These are phyloP conservation scores for Phocoena phocoena DNA, from an alignment of 2,113 vertebrate species.

Conservation along the genomic window DNA sequence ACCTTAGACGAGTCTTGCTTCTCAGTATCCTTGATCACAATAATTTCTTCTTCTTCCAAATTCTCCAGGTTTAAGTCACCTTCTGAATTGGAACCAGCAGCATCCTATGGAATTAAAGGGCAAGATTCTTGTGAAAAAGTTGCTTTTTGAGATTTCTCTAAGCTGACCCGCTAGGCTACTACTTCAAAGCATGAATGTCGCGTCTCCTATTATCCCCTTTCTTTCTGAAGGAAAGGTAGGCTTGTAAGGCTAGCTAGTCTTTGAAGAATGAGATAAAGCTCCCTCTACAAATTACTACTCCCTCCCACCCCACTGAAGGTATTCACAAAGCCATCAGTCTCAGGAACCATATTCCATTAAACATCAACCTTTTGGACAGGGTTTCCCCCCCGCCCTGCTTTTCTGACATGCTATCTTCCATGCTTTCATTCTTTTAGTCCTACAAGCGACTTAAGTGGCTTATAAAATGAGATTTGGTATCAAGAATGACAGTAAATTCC, in stretches of 20 bases:
- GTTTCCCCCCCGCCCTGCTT: neutral
- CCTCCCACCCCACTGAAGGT: neutral
- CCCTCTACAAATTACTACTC: neutral
- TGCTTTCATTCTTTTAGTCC: neutral
- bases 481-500: slow-evolving; percentile 10
- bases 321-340: slow-evolving; percentile 30
- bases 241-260: slow-evolving; percentile 9
- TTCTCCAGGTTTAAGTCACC: slow-evolving; percentile 57
- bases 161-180: neutral
- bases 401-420: neutral
- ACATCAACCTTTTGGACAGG: neutral
- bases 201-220: neutral
- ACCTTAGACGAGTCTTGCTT: slow-evolving; percentile 68
- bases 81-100: slow-evolving; percentile 18
- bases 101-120: slow-evolving; percentile 58
- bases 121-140: neutral
- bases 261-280: slow-evolving; percentile 34
- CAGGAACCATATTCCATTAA: neutral
- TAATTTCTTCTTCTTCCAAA: slow-evolving; percentile 75
- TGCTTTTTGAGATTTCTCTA: slow-evolving; percentile 27
- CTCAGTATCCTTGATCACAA: slow-evolving; percentile 76
- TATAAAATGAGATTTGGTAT: slow-evolving; percentile 41
- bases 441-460: neutral
- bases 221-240: neutral
- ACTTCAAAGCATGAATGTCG: neutral